Evolutionary conservation across 1,140 invertebrate genomes (phyloP).

Genomic region (Aphidius gifuensis): DNA sequence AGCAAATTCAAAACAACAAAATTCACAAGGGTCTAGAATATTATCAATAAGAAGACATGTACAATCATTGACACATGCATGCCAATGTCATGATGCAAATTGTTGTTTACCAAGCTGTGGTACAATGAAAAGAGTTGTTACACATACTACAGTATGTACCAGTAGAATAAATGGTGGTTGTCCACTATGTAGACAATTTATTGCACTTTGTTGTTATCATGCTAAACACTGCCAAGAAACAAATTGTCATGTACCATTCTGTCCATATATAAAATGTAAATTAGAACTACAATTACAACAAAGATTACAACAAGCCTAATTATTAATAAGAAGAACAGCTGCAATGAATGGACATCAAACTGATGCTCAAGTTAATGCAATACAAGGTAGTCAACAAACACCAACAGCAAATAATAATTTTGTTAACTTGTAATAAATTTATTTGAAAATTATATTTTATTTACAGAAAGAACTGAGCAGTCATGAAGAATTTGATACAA

Average conservation of each 20-base stretch:
- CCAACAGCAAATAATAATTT: constrained; percentile 54
- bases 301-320: constrained; percentile 73
- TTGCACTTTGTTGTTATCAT: constrained; percentile 97
- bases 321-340: constrained; percentile 80
- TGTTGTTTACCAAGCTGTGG: constrained; percentile 93
- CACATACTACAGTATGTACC: constrained; percentile 95
- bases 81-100: constrained; percentile 96
- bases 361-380: no score
- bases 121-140: constrained; percentile 99
- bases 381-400: no score
- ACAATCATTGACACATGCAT: constrained; percentile 95
- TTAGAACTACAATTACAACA: constrained; percentile 94
- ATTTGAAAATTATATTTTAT: no score
- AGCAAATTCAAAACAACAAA: constrained; percentile 81
- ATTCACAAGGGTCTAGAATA: constrained; percentile 85
- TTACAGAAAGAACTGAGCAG: constrained; percentile 68
- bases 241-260: constrained; percentile 97
- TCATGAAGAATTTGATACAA: constrained; percentile 44
- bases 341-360: constrained; percentile 88
- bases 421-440: no score
- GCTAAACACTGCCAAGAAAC: constrained; percentile 96
- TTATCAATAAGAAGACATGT: constrained; percentile 96
- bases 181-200: constrained; percentile 97
- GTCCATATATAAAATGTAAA: constrained; percentile 96
- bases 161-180: constrained; percentile 94